Conservation (phyloP, 2,797 vertebrate species). For the Adrianichthys oophorus region DNA sequence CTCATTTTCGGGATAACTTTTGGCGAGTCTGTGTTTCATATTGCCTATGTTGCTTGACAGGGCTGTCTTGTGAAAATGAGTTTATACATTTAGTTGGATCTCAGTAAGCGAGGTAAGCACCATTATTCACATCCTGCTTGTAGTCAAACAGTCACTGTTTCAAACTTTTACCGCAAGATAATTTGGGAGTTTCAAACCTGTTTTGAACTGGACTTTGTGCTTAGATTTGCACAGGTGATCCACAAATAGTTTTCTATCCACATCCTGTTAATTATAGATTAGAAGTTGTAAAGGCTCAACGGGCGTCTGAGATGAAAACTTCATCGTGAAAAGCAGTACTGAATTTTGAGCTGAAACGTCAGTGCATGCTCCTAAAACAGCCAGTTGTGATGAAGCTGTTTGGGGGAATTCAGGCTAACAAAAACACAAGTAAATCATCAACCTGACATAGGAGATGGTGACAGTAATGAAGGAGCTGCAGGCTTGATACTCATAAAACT, state of each 20-base stretch:
- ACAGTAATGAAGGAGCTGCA: conserved; percentile 27
- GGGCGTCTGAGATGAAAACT: neutral
- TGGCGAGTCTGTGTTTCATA: neutral
- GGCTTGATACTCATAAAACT: conserved; percentile 24
- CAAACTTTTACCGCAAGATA: neutral
- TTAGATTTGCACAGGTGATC: neutral
- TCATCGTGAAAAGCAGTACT: neutral
- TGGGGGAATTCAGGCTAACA: conserved; percentile 13
- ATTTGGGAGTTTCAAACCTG: neutral
- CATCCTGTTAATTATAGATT: neutral
- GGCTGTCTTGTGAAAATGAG: neutral
- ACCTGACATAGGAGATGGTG: conserved; percentile 1
- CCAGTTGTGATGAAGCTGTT: conserved; percentile 27
- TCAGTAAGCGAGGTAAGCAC: neutral
- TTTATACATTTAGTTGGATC: neutral
- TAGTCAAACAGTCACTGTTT: neutral
- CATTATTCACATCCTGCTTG: neutral
- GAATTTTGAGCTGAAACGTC: neutral
- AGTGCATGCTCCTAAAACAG: conserved; percentile 3
- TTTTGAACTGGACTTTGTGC: neutral
- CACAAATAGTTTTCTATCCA: too few species aligned
- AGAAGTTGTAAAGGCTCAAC: neutral
- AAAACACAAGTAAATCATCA: conserved; percentile 30
- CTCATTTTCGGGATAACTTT: too few species aligned
- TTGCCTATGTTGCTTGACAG: neutral